phyloP scores from a whole-genome alignment of 2,888 invertebrate genomes.

The Hydroisotoma schaefferi region DNA sequence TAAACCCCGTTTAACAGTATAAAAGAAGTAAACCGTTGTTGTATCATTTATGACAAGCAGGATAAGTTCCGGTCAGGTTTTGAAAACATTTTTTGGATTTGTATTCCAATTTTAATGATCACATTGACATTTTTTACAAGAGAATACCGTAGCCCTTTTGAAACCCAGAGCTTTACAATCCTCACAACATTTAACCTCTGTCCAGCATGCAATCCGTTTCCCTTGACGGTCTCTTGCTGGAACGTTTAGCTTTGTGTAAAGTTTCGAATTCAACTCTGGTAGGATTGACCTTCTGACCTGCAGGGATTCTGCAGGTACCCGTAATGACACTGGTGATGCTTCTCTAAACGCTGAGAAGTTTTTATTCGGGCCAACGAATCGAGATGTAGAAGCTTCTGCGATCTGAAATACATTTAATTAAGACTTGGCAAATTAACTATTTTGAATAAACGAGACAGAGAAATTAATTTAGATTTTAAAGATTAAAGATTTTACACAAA shows the following conservation, averaged over 20 bases:
- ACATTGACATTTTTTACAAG: conserved; percentile 13
- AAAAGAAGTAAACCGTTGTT: no score
- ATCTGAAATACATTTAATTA: background rate
- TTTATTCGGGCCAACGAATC: background rate
- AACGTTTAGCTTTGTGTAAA: conserved; percentile 4
- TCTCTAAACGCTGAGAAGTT: background rate
- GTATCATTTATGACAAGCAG: no score
- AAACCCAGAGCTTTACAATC: conserved; percentile 7
- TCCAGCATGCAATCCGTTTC: conserved; percentile 4
- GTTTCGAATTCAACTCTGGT: background rate
- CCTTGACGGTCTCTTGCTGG: conserved; percentile 8
- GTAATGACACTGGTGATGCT: no score
- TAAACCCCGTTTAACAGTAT: no score
- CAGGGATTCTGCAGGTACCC: no score
- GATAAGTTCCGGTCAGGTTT: no score
- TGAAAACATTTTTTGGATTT: no score
- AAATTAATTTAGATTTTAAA: no score
- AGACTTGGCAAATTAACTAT: no score
- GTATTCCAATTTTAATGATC: no score
- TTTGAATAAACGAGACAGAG: background rate
- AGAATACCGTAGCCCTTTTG: background rate
- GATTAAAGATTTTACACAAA: no score
- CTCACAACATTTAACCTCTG: conserved; percentile 1
- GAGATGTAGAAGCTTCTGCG: background rate
- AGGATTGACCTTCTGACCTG: no score